Base-by-base conservation (phyloP, 1,140 invertebrate genomes). In the Leptonema lineaticorne region DNA sequence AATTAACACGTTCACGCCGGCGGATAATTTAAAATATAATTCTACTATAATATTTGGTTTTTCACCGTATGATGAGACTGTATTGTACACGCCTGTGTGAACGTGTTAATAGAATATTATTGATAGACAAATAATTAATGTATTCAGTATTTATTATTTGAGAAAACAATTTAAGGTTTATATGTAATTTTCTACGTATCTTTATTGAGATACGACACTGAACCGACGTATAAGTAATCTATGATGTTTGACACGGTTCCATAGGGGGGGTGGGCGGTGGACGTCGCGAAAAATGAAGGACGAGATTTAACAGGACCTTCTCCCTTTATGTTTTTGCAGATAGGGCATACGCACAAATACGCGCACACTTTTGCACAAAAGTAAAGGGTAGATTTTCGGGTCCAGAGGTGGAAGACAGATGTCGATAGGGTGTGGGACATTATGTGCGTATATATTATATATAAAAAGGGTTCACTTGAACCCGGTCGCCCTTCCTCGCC, bases 401-500 rank as follows among this genome's bases (percentile, higher is more conserved):
- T 11, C 2, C 57, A 60, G 48, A 48, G 60, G 69, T 46, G 53
- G 63, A 65, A 71, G 69, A 71, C 69, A 71, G 69, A 71, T 71
- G 69, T 71, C 69, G 65, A 71, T 68, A 68, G 65, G 69, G 69
- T 57, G 65, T 60, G 63, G n/a, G n/a, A n/a, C n/a, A n/a, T n/a
- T n/a, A n/a, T n/a, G n/a, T n/a, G n/a, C n/a, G n/a, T n/a, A n/a
- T n/a, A 57, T 28, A 48, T 64, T 64, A 53, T 53, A 53, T 53
- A 64, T 64, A 64, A 64, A 64, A 64, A 64, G 62, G 62, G 62
- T 64, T 64, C 62, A 64, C 62, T 64, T 50, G 41, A 64, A 64
- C 9, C 62, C 41, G 16, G 11, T 33, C 63, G 48, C 29, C 59
- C 64, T 48, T 18, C 69, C 59, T 63, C 50, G 63, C 62, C 64